These are phyloP conservation scores for Mimachlamys varia DNA, from an alignment of 2,888 invertebrate species.

Conservation along the genomic window DNA sequence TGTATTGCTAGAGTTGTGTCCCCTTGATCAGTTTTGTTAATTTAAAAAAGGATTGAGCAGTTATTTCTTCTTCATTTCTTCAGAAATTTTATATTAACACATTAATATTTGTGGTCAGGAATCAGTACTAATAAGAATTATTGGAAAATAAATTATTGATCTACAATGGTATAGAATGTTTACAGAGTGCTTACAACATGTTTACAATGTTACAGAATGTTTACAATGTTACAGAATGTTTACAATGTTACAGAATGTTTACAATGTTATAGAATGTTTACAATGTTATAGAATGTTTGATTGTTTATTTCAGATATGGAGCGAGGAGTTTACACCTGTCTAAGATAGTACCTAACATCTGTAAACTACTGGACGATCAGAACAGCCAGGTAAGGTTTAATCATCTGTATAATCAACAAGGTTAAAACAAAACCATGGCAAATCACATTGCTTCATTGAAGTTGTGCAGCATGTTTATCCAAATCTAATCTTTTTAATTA, in stretches of 20 bases:
- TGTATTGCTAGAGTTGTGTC: background rate
- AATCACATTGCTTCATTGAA: too few species aligned
- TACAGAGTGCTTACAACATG: too few species aligned
- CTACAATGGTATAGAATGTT: background rate
- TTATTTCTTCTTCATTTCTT: too few species aligned
- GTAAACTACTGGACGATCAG: conserved; percentile 93
- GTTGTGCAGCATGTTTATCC: too few species aligned
- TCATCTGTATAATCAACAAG: too few species aligned
- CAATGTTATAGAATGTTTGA: background rate
- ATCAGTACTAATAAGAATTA: too few species aligned
- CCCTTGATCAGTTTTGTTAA: background rate
- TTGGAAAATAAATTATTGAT: too few species aligned
- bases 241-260: background rate
- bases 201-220: background rate
- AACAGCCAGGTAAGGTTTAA: conserved; percentile 86
- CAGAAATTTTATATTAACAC: too few species aligned
- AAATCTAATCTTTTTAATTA: too few species aligned
- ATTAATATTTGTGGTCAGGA: too few species aligned
- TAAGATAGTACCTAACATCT: conserved; percentile 91
- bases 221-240: background rate
- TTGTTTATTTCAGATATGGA: conserved; percentile 87
- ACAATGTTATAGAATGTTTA: background rate
- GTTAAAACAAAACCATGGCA: too few species aligned
- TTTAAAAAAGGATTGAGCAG: too few species aligned
- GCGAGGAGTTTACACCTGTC: conserved; percentile 91